Evolutionary conservation across 2,113 vertebrate genomes (phyloP).

Genomic region (Pseudorectes ferrugineus): DNA sequence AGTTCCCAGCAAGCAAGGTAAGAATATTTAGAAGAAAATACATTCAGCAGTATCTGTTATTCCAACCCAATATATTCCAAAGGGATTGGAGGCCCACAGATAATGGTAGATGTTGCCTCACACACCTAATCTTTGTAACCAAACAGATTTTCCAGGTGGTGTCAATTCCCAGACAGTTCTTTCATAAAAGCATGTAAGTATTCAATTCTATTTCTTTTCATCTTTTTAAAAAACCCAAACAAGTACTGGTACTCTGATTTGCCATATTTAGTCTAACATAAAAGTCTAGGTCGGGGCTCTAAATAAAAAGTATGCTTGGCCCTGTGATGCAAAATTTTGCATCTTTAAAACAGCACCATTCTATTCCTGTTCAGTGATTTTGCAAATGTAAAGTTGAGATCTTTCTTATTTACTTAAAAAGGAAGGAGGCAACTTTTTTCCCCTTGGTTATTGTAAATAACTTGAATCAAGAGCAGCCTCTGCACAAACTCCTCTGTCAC

Average conservation of each 20-base stretch:
- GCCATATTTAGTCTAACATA: background rate
- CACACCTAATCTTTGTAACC: background rate
- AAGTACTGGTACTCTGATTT: background rate
- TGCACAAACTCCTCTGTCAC: background rate
- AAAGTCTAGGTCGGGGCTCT: background rate
- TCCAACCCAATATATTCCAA: background rate
- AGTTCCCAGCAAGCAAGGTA: background rate
- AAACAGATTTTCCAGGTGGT: background rate
- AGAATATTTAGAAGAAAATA: background rate
- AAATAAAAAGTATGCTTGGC: background rate
- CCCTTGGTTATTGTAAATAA: background rate
- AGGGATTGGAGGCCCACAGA: background rate
- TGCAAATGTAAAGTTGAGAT: background rate
- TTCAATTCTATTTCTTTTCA: background rate
- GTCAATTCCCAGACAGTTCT: background rate
- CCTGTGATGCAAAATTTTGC: background rate
- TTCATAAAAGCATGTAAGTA: background rate
- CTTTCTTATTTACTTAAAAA: background rate
- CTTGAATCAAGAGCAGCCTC: background rate
- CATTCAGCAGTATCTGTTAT: background rate
- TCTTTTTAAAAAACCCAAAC: background rate
- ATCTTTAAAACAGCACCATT: background rate
- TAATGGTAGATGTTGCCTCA: background rate
- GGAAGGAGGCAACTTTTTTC: background rate
- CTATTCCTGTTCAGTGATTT: background rate